Conservation (phyloP, 1,140 invertebrate species). For the Diachasmimorpha longicaudata region DNA sequence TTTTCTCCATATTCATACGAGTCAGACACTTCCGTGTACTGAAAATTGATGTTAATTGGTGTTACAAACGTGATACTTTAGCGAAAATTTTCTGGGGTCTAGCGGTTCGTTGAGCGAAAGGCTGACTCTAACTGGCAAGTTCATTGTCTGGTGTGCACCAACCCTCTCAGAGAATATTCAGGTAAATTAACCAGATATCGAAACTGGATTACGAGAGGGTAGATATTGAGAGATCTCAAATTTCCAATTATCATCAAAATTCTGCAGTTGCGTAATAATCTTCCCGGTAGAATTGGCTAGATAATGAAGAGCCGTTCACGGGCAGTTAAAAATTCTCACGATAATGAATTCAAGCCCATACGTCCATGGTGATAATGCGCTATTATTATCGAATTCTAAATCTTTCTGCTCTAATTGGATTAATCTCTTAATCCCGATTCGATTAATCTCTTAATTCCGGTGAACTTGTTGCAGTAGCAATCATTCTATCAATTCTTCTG, state of each 20-base stretch:
- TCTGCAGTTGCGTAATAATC: background rate
- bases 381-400: too few species aligned
- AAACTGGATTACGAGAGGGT: background rate
- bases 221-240: background rate
- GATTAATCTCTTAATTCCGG: too few species aligned
- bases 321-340: background rate
- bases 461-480: too few species aligned
- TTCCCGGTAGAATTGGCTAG: background rate
- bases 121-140: background rate
- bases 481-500: too few species aligned
- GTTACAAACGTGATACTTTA: background rate
- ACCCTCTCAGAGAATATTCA: background rate
- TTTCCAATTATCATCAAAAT: constrained; percentile 27
- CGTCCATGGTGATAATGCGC: too few species aligned
- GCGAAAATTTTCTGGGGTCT: background rate
- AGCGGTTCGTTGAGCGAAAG: background rate
- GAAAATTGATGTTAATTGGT: constrained; percentile 7
- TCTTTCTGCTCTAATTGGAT: too few species aligned
- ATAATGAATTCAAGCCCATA: background rate
- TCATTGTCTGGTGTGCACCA: background rate
- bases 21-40: background rate
- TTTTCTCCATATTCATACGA: background rate
- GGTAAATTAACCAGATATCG: background rate
- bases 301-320: background rate
- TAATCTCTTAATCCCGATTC: too few species aligned